Percentiles rank a stretch among this genome's conserved stretches.
Evolutionary conservation across 2,113 vertebrate genomes (phyloP).

Genomic region (Copsychus sechellarum): DNA sequence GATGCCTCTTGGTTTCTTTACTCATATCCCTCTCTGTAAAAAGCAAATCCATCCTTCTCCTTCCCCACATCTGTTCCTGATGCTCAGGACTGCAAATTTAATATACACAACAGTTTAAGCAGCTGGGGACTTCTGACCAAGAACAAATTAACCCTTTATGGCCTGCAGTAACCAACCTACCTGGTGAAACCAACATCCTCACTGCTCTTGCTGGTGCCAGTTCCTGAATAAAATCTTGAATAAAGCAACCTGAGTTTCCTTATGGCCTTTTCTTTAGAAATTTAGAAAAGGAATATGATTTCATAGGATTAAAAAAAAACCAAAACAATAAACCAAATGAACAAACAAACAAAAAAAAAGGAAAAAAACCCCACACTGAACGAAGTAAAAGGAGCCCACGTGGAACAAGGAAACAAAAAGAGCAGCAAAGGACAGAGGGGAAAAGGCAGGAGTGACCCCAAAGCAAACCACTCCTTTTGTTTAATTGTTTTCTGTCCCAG

Average conservation of each 20-base stretch:
- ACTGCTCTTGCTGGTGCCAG: background rate
- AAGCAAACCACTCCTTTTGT: conserved; percentile 15
- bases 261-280: background rate
- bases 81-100: background rate
- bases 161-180: background rate
- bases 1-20: background rate
- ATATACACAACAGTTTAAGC: background rate
- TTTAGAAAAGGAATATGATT: background rate
- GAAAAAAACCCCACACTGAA: background rate
- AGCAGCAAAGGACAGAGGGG: background rate
- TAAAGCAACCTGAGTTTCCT: background rate
- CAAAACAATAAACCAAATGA: background rate
- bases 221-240: background rate
- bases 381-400: background rate
- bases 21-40: background rate
- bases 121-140: background rate
- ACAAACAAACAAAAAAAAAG: background rate
- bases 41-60: background rate
- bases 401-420: background rate
- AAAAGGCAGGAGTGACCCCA: background rate
- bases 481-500: background rate
- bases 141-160: background rate
- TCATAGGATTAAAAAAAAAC: background rate
- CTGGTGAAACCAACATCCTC: background rate
- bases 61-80: background rate